A percentile compares a stretch with the other conserved stretches of the same genome.
Evolutionary conservation across 2,113 vertebrate genomes (phyloP).

Genomic region (Oostethus manadensis): DNA sequence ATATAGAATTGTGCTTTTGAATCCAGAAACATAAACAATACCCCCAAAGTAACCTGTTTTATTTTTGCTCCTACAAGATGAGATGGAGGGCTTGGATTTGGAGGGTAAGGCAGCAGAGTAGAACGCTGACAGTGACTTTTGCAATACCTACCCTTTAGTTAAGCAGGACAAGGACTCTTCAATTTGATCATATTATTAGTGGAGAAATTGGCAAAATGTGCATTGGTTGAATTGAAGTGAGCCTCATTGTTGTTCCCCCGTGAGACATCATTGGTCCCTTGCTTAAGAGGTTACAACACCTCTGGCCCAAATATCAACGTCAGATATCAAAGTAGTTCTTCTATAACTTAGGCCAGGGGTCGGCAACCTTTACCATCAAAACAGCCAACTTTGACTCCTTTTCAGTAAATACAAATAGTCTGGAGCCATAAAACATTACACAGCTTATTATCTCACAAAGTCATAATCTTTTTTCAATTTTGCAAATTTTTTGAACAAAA

Average conservation of each 20-base stretch:
- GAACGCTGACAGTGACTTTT: constrained; percentile 14
- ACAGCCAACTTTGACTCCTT: too few relatives aligned
- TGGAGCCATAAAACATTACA: too few relatives aligned
- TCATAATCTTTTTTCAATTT: too few relatives aligned
- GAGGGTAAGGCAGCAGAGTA: constrained; percentile 69
- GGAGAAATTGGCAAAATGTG: background rate
- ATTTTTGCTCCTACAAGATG: constrained; percentile 66
- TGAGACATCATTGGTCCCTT: constrained; percentile 29
- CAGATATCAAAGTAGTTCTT: background rate
- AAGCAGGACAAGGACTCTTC: constrained; percentile 14
- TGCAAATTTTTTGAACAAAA: too few relatives aligned
- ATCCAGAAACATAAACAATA: constrained; percentile 2
- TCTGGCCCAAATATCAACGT: background rate
- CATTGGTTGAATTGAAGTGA: constrained; percentile 46
- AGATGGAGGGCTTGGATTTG: constrained; percentile 73
- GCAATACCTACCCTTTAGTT: constrained; percentile 8
- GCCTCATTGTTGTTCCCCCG: constrained; percentile 11
- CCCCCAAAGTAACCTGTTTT: constrained; percentile 41
- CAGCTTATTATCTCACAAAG: too few relatives aligned
- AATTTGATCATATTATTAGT: constrained; percentile 35
- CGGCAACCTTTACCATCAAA: too few relatives aligned
- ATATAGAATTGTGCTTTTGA: background rate
- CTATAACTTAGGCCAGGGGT: too few relatives aligned
- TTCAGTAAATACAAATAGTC: too few relatives aligned
- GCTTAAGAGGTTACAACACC: background rate